Evolutionary conservation across 2,113 vertebrate genomes (phyloP).

Genomic region (Microcebus murinus): DNA sequence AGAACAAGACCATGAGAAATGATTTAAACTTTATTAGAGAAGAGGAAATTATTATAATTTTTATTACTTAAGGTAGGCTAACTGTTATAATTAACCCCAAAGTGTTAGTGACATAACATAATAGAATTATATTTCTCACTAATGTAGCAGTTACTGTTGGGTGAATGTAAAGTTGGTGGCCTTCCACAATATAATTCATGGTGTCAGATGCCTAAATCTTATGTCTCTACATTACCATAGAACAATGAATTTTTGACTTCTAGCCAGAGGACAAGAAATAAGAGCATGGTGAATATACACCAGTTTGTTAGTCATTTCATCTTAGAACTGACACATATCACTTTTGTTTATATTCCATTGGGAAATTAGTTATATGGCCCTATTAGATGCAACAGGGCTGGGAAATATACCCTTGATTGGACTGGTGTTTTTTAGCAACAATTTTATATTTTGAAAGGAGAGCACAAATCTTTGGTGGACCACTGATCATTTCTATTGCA

Average conservation of each 20-base stretch:
- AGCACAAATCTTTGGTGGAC: not conserved
- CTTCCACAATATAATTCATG: not conserved
- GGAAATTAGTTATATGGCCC: not conserved
- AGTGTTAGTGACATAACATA: not conserved
- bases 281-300: not conserved
- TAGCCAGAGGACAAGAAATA: not conserved
- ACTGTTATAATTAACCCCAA: constrained; percentile 21
- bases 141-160: not conserved
- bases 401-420: not conserved
- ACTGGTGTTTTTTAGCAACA: not conserved
- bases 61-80: not conserved
- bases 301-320: not conserved
- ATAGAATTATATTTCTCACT: not conserved
- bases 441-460: not conserved
- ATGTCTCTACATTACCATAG: not conserved
- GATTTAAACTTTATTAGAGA: constrained; percentile 22
- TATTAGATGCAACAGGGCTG: not conserved
- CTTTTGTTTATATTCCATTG: not conserved
- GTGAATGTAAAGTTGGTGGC: not conserved
- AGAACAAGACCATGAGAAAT: constrained; percentile 17
- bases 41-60: constrained; percentile 35
- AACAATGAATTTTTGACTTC: not conserved
- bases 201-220: not conserved
- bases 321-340: not conserved
- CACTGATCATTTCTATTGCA: not conserved